phyloP scores from a whole-genome alignment of 2,113 vertebrate species.

The Mormoops blainvillei region DNA sequence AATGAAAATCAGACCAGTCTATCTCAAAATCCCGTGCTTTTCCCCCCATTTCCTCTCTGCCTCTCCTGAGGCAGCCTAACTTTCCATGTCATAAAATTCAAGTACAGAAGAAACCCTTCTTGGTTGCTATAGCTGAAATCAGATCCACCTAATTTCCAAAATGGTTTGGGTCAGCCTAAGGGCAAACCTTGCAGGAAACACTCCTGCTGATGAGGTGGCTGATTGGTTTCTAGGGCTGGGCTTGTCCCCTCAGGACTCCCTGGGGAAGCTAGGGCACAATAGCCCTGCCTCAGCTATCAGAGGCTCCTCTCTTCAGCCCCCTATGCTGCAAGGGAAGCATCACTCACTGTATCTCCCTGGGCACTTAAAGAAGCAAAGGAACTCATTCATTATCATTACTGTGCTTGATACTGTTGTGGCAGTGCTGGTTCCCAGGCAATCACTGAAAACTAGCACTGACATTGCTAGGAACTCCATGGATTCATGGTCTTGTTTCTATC shows the following conservation, averaged over 20 bases:
- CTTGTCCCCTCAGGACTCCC: not conserved
- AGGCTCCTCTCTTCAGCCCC: not conserved
- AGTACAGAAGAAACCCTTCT: not conserved
- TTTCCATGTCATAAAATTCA: not conserved
- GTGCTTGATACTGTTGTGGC: no score
- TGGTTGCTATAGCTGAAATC: not conserved
- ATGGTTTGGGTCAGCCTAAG: not conserved
- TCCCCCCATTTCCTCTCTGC: no score
- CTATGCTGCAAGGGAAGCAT: not conserved
- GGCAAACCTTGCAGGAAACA: not conserved
- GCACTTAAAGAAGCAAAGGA: not conserved
- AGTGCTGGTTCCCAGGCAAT: no score
- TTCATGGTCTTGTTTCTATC: not conserved
- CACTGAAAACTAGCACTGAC: not conserved
- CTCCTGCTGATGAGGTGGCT: not conserved
- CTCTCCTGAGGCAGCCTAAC: not conserved
- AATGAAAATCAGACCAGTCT: not conserved
- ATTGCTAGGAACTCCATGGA: not conserved
- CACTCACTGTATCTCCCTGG: not conserved
- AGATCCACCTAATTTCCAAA: not conserved
- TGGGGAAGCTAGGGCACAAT: rapidly evolving
- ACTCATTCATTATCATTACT: not conserved
- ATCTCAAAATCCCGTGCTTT: not conserved
- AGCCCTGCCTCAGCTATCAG: not conserved
- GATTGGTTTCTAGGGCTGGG: not conserved